Evolutionary conservation across 2,797 vertebrate genomes (phyloP), one percentile per base, ranked within the genome.

Genomic region (Coregonus suidteri): DNA sequence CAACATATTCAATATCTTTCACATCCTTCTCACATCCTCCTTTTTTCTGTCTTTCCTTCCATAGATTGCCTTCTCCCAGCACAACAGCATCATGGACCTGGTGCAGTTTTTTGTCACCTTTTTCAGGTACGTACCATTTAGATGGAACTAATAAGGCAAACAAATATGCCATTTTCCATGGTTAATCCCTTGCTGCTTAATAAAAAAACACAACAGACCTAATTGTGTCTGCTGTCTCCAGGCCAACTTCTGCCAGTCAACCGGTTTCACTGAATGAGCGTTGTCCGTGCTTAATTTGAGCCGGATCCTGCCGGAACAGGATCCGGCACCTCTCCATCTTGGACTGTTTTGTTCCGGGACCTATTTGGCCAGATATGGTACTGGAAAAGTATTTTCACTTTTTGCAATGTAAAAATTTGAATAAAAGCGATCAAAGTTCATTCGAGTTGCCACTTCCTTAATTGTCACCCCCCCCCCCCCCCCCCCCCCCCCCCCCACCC

Each of bases 41-140:
- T 71, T 71, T 71, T 20, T 9, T 53, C 30, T 67, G 35, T 52
- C 34, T 3, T 65, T 70, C 71, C 52, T 4, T 90, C 74, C 88
- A 84, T 93, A 97, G 97, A 96, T 97, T 79, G 95, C 96, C 4
- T 98, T 97, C 92, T 98, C 96, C 65, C 96, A 98, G 79, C 97
- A 97, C 90, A 97, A 97, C 86, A 97, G 95, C 77, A 96, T 97
- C 91, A 97, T 97, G 96, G 97, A 98, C 89, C 93, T 98, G 83
- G 96, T 98, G 82, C 97, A 98, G 93, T 98, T 98, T 91, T 97
- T 98, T 71, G 96, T 98, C 88, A 97, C 97, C 73, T 98, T 98
- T 91, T 97, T 98, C 95, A 98, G 97, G 96, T 98, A 93, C 53
- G 34, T 73, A 70, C 18, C 65, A 13, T 25, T 64, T 30, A 64